Percentiles rank a stretch among this genome's conserved stretches.
These are phyloP conservation scores for Octomys mimax DNA, from an alignment of 2,797 vertebrate genomes.

Conservation along the genomic window DNA sequence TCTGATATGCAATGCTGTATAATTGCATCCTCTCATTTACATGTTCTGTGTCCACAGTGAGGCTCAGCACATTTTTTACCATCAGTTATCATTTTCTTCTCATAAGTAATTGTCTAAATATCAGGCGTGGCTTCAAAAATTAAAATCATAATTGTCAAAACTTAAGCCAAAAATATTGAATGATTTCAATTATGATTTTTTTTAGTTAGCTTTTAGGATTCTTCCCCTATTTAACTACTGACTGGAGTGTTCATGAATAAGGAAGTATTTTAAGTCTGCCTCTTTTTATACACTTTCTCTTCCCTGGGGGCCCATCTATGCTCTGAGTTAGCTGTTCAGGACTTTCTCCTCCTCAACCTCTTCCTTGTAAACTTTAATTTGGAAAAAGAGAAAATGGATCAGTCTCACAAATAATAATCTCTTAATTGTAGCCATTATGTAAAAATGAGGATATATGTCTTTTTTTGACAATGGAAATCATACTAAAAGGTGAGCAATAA, in stretches of 20 bases:
- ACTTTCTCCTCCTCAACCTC: not conserved
- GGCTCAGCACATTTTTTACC: conserved; percentile 40
- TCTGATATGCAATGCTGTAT: conserved; percentile 37
- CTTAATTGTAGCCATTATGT: not conserved
- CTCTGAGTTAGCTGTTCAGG: not conserved
- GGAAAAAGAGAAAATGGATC: not conserved
- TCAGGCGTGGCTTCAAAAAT: conserved; percentile 20
- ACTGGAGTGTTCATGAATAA: not conserved
- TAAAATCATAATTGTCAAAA: conserved; percentile 3
- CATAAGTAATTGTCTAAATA: conserved; percentile 59
- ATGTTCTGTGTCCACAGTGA: not conserved
- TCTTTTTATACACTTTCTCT: not conserved
- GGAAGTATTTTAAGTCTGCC: not conserved
- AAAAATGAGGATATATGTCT: not conserved
- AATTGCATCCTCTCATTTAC: conserved; percentile 4
- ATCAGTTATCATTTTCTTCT: conserved; percentile 48
- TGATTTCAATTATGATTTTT: conserved; percentile 27
- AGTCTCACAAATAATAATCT: conserved; percentile 1
- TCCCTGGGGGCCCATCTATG: not conserved
- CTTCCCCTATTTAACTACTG: not conserved
- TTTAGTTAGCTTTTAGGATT: conserved; percentile 4
- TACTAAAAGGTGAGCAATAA: conserved; percentile 1
- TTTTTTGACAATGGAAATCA: conserved; percentile 12
- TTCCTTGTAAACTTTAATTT: conserved; percentile 8
- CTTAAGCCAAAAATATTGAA: not conserved